Conservation (phyloP, 2,888 invertebrate genomes). For the Magallana nippona region DNA sequence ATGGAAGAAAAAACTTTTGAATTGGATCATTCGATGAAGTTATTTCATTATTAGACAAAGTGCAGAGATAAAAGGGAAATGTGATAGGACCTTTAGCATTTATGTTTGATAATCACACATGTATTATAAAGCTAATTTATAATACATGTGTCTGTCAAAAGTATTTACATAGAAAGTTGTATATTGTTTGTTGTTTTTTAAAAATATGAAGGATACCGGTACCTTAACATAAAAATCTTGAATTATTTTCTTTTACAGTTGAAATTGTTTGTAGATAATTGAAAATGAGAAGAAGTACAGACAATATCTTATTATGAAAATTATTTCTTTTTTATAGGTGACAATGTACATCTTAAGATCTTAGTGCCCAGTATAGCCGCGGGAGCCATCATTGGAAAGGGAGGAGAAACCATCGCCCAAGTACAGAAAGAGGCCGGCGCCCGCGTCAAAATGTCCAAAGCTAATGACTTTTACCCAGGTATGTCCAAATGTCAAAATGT, state of each 20-base stretch:
- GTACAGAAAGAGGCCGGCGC: constrained; percentile 98
- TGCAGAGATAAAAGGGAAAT: background rate
- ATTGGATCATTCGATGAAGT: background rate
- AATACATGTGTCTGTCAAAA: too few relatives aligned
- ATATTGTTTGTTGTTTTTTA: too few relatives aligned
- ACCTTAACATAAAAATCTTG: too few relatives aligned
- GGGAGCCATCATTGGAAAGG: constrained; percentile 99
- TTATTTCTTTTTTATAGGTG: constrained; percentile 65
- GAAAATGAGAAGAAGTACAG: background rate
- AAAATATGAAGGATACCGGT: too few relatives aligned
- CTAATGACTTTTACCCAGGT: constrained; percentile 99
- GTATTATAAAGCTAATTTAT: too few relatives aligned
- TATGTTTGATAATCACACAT: too few relatives aligned
- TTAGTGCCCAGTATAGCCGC: constrained; percentile 94
- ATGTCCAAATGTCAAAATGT: constrained; percentile 63
- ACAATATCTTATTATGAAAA: background rate
- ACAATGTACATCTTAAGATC: constrained; percentile 92
- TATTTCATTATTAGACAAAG: background rate
- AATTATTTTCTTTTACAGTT: background rate
- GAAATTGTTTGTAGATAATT: too few relatives aligned
- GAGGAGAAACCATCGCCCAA: constrained; percentile 98
- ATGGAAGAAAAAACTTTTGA: background rate
- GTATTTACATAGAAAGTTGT: too few relatives aligned
- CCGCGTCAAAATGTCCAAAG: constrained; percentile 99
- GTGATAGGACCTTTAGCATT: too few relatives aligned